Conservation (phyloP, 2,113 vertebrate species). For the Nothobranchius furzeri region DNA sequence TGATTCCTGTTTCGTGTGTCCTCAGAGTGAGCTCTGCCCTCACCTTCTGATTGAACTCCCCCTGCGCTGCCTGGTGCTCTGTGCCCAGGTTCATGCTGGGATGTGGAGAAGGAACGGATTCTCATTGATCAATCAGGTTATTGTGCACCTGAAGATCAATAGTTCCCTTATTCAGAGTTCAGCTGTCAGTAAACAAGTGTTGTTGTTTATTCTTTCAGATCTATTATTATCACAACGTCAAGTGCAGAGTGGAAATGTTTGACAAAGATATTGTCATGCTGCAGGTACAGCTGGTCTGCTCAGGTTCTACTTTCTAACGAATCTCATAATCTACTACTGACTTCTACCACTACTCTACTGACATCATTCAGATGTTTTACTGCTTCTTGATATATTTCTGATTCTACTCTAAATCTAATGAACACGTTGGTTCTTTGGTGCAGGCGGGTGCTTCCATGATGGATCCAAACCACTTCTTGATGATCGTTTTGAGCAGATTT, state of each 20-base stretch:
- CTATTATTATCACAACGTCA: slow-evolving; percentile 99
- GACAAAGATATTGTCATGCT: slow-evolving; percentile 95
- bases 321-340: not conserved
- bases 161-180: not conserved
- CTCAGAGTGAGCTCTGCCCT: slow-evolving; percentile 93
- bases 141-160: slow-evolving; percentile 4
- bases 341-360: not conserved
- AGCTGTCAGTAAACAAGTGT: not conserved
- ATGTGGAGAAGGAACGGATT: slow-evolving; percentile 99
- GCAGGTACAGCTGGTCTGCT: slow-evolving; percentile 28
- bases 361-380: no score
- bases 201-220: slow-evolving; percentile 79
- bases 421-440: not conserved
- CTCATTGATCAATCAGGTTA: slow-evolving; percentile 96
- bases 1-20: slow-evolving; percentile 1
- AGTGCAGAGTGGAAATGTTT: slow-evolving; percentile 98
- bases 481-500: slow-evolving; percentile 95
- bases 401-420: not conserved
- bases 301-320: not conserved
- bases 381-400: not conserved
- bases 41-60: slow-evolving; percentile 95
- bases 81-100: slow-evolving; percentile 97
- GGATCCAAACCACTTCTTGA: slow-evolving; percentile 98
- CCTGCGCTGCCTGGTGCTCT: slow-evolving; percentile 92
- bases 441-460: slow-evolving; percentile 98